phyloP scores from a whole-genome alignment of 2,797 vertebrate species.

The Sebastes matsubarae region DNA sequence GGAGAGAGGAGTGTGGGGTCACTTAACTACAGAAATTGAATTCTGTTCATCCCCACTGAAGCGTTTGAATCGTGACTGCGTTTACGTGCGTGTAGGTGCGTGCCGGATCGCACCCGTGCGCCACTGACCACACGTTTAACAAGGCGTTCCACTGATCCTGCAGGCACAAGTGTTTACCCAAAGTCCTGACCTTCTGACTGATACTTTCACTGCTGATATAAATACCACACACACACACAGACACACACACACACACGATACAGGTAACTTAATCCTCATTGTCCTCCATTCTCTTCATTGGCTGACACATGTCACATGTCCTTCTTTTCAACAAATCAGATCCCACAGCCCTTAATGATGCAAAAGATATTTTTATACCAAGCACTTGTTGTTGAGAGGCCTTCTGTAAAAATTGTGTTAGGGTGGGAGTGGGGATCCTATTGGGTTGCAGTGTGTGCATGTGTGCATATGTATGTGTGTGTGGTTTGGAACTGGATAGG shows the following conservation, averaged over 20 bases:
- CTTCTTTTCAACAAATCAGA: constrained; percentile 63
- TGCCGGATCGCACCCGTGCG: constrained; percentile 14
- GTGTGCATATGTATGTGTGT: constrained; percentile 38
- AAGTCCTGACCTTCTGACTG: constrained; percentile 82
- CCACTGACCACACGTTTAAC: constrained; percentile 54
- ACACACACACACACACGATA: constrained; percentile 72
- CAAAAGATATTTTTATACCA: constrained; percentile 77
- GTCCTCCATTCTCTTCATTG: constrained; percentile 72
- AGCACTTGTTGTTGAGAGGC: constrained; percentile 76
- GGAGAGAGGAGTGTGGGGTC: neutral
- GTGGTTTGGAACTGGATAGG: constrained; percentile 78
- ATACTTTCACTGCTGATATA: constrained; percentile 84
- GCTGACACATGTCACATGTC: constrained; percentile 77
- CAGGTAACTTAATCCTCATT: constrained; percentile 81
- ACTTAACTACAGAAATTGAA: constrained; percentile 16
- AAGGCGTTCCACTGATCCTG: constrained; percentile 60
- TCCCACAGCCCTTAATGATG: constrained; percentile 47
- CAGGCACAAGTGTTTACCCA: constrained; percentile 74
- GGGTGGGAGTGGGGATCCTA: constrained; percentile 54
- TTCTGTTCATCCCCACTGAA: constrained; percentile 34
- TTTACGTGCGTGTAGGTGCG: neutral
- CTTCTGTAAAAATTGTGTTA: constrained; percentile 71
- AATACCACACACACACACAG: constrained; percentile 78
- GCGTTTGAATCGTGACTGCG: constrained; percentile 8
- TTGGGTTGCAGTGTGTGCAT: constrained; percentile 57